A percentile compares a stretch with the other conserved stretches of the same genome.
These are phyloP conservation scores for Drosophila aldrichi DNA, from an alignment of 2,888 invertebrate species.

Conservation along the genomic window DNA sequence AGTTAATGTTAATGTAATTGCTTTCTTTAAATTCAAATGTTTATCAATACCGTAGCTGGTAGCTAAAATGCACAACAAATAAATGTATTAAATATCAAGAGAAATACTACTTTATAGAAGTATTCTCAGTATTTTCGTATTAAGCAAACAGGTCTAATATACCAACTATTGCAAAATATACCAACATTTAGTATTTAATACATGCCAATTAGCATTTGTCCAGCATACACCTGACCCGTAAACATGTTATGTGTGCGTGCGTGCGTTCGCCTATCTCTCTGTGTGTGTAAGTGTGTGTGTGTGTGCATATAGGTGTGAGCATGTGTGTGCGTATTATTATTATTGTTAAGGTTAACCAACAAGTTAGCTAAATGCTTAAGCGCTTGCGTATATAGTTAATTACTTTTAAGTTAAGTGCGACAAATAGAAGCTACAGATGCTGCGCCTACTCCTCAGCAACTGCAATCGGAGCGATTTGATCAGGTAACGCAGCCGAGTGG, in stretches of 20 bases:
- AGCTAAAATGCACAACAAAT: neutral
- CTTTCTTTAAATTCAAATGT: neutral
- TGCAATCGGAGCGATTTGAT: constrained; percentile 73
- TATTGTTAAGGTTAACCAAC: constrained; percentile 62
- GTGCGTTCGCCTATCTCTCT: neutral
- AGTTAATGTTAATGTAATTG: neutral
- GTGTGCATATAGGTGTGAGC: neutral
- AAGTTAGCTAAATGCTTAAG: constrained; percentile 63
- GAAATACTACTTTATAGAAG: neutral
- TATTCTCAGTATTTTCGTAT: neutral
- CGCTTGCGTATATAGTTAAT: constrained; percentile 62
- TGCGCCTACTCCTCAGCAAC: constrained; percentile 73
- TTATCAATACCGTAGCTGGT: neutral
- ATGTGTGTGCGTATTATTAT: constrained; percentile 47
- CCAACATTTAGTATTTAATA: constrained; percentile 5
- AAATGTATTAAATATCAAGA: constrained; percentile 4
- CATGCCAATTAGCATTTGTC: constrained; percentile 21
- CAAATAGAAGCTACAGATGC: constrained; percentile 60
- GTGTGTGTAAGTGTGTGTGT: neutral
- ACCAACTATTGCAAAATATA: constrained; percentile 1
- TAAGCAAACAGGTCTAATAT: too few relatives aligned
- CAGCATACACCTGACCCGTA: constrained; percentile 6
- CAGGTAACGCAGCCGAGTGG: constrained; percentile 56
- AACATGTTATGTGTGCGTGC: constrained; percentile 16
- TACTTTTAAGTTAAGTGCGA: constrained; percentile 55